Evolutionary conservation across 2,113 vertebrate species (phyloP).

Genomic region (Coryphaenoides rupestris): DNA sequence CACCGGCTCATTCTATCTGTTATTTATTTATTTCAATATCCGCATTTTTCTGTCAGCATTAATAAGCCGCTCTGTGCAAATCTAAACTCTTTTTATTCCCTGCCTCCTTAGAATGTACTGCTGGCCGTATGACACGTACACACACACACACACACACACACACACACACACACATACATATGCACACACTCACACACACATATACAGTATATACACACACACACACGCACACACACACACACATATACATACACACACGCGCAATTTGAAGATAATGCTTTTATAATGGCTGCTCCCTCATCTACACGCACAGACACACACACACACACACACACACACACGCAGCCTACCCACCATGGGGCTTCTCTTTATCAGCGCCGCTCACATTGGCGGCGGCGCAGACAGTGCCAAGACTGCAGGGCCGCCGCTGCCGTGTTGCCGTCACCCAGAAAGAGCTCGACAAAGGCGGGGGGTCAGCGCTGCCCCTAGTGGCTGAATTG

Average conservation of each 20-base stretch:
- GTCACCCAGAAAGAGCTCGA: slow-evolving; percentile 59
- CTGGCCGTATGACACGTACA: slow-evolving; percentile 1
- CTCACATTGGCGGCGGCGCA: slow-evolving; percentile 67
- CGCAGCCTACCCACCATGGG: slow-evolving; percentile 38
- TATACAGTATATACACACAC: slow-evolving; percentile 4
- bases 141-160: neutral
- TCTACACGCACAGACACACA: slow-evolving; percentile 9
- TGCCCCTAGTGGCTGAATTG: slow-evolving; percentile 78
- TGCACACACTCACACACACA: slow-evolving; percentile 6
- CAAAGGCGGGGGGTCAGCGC: slow-evolving; percentile 74
- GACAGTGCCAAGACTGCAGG: slow-evolving; percentile 58
- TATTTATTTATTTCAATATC: slow-evolving; percentile 9
- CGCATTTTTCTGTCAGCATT: slow-evolving; percentile 9
- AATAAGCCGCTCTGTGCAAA: slow-evolving; percentile 25
- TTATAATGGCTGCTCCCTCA: neutral
- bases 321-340: slow-evolving; percentile 15
- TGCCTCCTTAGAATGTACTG: slow-evolving; percentile 13
- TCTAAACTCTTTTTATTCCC: slow-evolving; percentile 23
- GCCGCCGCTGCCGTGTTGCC: slow-evolving; percentile 64
- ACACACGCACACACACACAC: slow-evolving; percentile 2
- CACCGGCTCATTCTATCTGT: slow-evolving; percentile 10
- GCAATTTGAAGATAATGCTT: neutral
- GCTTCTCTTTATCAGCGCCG: slow-evolving; percentile 66
- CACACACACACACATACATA: slow-evolving; percentile 4
- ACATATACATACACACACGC: slow-evolving; percentile 9